phyloP scores from a whole-genome alignment of 2,113 vertebrate species.

The Arenaria interpres region DNA sequence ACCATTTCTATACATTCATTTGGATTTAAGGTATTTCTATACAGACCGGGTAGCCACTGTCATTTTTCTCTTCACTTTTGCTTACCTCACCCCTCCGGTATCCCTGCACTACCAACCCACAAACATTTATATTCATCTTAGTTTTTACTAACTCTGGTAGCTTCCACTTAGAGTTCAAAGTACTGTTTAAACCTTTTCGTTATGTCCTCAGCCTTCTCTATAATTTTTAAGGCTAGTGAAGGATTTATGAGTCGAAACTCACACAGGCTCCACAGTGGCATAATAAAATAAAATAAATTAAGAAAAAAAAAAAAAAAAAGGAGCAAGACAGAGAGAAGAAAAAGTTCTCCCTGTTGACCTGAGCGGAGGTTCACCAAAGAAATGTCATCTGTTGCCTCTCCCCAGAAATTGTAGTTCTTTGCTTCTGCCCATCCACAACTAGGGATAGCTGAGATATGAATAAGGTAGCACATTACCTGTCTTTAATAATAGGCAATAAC shows the following conservation, averaged over 20 bases:
- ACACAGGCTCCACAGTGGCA: neutral
- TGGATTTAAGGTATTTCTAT: neutral
- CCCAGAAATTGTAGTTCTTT: neutral
- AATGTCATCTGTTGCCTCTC: neutral
- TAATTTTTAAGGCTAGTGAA: neutral
- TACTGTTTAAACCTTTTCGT: neutral
- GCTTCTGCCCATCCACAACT: neutral
- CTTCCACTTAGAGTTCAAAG: neutral
- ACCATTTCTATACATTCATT: neutral
- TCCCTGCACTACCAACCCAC: neutral
- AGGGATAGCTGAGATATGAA: neutral
- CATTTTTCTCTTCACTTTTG: neutral
- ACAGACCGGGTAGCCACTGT: neutral
- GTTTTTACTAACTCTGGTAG: neutral
- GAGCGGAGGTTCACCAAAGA: neutral
- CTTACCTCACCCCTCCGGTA: accelerated
- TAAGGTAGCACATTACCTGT: neutral
- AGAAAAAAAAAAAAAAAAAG: too few species aligned
- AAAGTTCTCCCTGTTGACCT: neutral
- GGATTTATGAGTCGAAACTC: neutral
- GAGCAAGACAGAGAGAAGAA: neutral
- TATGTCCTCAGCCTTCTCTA: neutral
- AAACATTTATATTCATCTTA: neutral
- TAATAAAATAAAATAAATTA: neutral
- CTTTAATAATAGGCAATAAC: neutral